A percentile compares a stretch with the other conserved stretches of the same genome.
Evolutionary conservation across 2,113 vertebrate species (phyloP).

Genomic region (Trematomus loennbergii): DNA sequence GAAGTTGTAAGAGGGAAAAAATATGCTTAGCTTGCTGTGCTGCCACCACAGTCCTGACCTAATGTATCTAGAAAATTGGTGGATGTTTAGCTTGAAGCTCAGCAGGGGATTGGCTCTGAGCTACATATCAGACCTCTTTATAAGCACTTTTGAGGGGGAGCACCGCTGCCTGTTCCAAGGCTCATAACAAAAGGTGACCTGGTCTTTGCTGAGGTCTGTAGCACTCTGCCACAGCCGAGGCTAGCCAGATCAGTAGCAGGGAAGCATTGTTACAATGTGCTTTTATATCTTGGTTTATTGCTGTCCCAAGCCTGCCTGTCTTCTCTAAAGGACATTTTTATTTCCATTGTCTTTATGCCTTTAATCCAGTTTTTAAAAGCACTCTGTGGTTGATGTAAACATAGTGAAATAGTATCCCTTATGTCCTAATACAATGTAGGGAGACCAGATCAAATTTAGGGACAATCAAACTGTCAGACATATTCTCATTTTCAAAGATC

Average conservation of each 20-base stretch:
- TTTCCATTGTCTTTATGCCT: conserved; percentile 34
- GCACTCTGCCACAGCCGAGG: conserved; percentile 20
- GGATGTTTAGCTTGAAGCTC: conserved; percentile 66
- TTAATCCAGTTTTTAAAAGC: conserved; percentile 13
- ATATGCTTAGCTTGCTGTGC: conserved; percentile 8
- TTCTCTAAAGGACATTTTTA: conserved; percentile 9
- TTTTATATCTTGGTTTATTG: conserved; percentile 47
- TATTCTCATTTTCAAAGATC: too few relatives aligned
- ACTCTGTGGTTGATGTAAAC: conserved; percentile 33
- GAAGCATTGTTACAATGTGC: conserved; percentile 37
- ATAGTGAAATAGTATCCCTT: conserved; percentile 34
- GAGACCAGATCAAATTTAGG: not conserved
- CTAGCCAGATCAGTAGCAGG: conserved; percentile 51
- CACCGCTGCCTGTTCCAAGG: conserved; percentile 41
- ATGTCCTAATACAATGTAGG: conserved; percentile 23
- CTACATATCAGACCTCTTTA: conserved; percentile 59
- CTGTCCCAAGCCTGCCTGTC: conserved; percentile 24
- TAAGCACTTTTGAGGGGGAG: conserved; percentile 20
- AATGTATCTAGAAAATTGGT: conserved; percentile 49
- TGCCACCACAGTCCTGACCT: conserved; percentile 42
- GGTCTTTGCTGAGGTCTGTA: conserved; percentile 35
- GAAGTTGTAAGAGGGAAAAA: conserved; percentile 28
- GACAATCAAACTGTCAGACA: conserved; percentile 11
- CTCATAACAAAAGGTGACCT: conserved; percentile 44
- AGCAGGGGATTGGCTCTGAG: conserved; percentile 46